phyloP scores from a whole-genome alignment of 2,888 invertebrate species.

The Dyspetes luteomarginatus region DNA sequence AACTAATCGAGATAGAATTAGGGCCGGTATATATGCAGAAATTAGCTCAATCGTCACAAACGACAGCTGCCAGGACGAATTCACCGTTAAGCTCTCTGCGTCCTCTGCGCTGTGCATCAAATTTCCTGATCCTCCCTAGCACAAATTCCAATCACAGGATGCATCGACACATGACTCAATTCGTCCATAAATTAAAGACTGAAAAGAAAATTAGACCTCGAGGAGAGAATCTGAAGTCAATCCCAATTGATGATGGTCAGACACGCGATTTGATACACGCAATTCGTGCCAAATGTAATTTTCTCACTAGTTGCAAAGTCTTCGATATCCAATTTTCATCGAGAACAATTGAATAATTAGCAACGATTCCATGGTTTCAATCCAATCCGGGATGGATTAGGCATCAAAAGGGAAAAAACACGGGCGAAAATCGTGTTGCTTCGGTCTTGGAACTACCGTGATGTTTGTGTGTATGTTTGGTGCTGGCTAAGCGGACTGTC shows the following conservation, averaged over 20 bases:
- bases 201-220: not conserved
- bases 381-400: constrained; percentile 46
- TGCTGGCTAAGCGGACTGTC: constrained; percentile 32
- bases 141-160: not conserved
- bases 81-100: not conserved
- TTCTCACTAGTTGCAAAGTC: no score
- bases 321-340: constrained; percentile 10
- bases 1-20: constrained; percentile 57
- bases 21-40: constrained; percentile 7
- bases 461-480: constrained; percentile 1
- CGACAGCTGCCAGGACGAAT: constrained; percentile 31
- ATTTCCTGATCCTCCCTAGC: not conserved
- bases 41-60: constrained; percentile 39
- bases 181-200: not conserved
- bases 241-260: not conserved
- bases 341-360: constrained; percentile 61
- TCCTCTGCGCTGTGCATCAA: not conserved
- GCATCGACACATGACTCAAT: not conserved
- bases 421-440: constrained; percentile 33
- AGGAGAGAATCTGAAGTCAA: not conserved
- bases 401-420: constrained; percentile 23
- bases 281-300: no score
- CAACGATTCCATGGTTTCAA: constrained; percentile 65
- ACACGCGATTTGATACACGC: constrained; percentile 23
- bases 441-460: constrained; percentile 31